Evolutionary conservation across 1,140 invertebrate genomes (phyloP).

Genomic region (Aphelenchoides besseyi): DNA sequence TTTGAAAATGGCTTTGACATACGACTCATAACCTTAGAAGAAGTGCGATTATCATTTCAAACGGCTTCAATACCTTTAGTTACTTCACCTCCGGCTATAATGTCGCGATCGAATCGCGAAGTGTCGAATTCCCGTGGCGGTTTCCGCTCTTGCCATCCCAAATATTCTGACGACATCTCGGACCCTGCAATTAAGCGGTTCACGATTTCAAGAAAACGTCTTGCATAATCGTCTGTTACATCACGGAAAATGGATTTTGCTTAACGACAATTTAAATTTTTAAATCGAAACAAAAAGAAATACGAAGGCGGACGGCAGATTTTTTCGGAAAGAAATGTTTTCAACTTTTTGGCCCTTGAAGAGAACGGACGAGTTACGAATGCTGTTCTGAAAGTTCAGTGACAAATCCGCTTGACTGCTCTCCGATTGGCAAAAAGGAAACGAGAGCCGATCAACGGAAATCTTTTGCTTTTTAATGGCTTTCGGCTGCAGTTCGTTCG

Average conservation of each 20-base stretch:
- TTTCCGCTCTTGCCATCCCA: conserved; percentile 35
- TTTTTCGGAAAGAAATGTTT: too few relatives aligned
- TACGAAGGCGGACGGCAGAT: not conserved
- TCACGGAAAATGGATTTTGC: too few relatives aligned
- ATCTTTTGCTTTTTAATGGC: too few relatives aligned
- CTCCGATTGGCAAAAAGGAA: too few relatives aligned
- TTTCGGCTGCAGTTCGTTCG: too few relatives aligned
- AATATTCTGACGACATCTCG: conserved; percentile 34
- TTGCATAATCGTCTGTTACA: too few relatives aligned
- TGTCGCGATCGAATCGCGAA: conserved; percentile 24
- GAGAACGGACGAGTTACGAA: too few relatives aligned
- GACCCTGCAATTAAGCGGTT: not conserved
- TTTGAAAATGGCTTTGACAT: conserved; percentile 27
- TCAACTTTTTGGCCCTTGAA: too few relatives aligned
- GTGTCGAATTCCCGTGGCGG: conserved; percentile 30
- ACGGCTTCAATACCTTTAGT: conserved; percentile 18
- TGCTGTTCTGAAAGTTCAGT: too few relatives aligned
- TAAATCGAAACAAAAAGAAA: not conserved
- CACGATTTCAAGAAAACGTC: not conserved
- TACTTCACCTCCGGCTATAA: conserved; percentile 24
- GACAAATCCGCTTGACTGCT: too few relatives aligned
- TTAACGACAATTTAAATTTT: not conserved
- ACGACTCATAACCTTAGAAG: conserved; percentile 22
- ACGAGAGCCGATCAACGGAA: too few relatives aligned
- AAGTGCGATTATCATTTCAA: too few relatives aligned